Percentiles rank a stretch among this genome's conserved stretches.
Conservation (phyloP, 1,140 invertebrate genomes). For the Ostrea denselamellosa region DNA sequence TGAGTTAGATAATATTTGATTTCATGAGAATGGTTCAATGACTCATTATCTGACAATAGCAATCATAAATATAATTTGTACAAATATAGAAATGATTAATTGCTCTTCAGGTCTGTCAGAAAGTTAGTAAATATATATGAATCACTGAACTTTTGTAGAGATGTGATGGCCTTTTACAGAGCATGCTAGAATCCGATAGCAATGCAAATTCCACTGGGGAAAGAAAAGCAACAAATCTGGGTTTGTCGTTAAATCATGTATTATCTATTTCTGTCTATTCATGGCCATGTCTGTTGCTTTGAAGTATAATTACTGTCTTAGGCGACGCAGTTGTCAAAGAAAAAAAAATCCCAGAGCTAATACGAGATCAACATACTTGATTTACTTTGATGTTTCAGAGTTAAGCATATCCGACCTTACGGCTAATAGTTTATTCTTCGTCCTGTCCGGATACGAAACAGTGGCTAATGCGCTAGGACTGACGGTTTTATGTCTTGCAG, state of each 20-base stretch:
- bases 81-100: too few species aligned
- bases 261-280: background rate
- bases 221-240: background rate
- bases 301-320: background rate
- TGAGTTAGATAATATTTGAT: too few species aligned
- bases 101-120: too few species aligned
- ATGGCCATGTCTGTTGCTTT: background rate
- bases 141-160: background rate
- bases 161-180: background rate
- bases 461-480: slow-evolving; percentile 81
- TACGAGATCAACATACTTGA: background rate
- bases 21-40: too few species aligned
- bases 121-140: too few species aligned
- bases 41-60: too few species aligned
- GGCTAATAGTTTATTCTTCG: slow-evolving; percentile 84
- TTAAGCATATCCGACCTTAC: slow-evolving; percentile 81
- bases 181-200: background rate
- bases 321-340: background rate
- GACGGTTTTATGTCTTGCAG: slow-evolving; percentile 82
- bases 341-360: background rate
- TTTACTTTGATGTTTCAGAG: slow-evolving; percentile 42
- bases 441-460: slow-evolving; percentile 85
- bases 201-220: slow-evolving; percentile 1
- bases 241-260: background rate
- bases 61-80: too few species aligned